Conservation (phyloP, 2,888 invertebrate species). For the Lasioglossum figueresi region DNA sequence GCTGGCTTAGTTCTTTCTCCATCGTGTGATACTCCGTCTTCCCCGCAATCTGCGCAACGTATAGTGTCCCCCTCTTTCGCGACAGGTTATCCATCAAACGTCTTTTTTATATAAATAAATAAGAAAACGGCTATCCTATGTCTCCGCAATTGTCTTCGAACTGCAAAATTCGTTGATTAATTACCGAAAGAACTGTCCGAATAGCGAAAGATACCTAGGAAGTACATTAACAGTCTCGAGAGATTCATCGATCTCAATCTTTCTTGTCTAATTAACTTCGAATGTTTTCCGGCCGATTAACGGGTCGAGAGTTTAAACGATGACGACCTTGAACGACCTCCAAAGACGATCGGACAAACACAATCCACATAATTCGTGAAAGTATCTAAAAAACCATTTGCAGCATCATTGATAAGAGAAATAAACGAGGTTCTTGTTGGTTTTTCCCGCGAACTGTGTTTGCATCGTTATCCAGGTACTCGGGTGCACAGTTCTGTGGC, state of each 20-base stretch:
- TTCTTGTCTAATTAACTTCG: too few species aligned
- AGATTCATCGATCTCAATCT: not conserved
- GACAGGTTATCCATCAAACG: constrained; percentile 31
- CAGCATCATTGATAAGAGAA: not conserved
- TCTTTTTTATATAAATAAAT: constrained; percentile 10
- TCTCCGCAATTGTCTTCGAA: not conserved
- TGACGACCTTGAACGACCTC: too few species aligned
- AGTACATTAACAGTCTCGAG: not conserved
- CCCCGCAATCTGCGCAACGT: constrained; percentile 7
- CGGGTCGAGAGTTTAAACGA: too few species aligned
- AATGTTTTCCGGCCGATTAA: too few species aligned
- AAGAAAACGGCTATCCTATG: not conserved
- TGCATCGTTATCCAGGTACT: not conserved
- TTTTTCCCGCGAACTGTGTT: not conserved
- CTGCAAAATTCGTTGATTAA: not conserved
- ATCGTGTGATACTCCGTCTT: constrained; percentile 18
- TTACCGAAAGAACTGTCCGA: not conserved
- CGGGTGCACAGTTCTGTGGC: not conserved
- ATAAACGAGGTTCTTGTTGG: not conserved
- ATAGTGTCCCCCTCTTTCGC: constrained; percentile 3
- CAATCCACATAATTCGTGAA: not conserved
- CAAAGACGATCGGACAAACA: too few species aligned
- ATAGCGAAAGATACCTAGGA: not conserved
- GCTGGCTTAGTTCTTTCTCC: constrained; percentile 16
- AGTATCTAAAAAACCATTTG: not conserved